phyloP scores from a whole-genome alignment of 2,797 vertebrate species.

The Margarornis squamiger region DNA sequence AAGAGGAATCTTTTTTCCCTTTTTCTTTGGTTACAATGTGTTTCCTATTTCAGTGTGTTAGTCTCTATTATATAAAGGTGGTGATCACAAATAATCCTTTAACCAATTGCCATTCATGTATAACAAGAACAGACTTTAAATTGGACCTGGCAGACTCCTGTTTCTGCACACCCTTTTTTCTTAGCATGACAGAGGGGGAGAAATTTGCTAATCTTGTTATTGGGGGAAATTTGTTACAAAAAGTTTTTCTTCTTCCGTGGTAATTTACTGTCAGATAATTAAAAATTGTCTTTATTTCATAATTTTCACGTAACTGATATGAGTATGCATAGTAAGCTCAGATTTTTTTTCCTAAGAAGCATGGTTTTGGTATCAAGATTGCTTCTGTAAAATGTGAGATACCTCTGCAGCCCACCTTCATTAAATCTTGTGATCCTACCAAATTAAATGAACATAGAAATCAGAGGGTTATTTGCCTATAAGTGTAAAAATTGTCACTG shows the following conservation, averaged over 20 bases:
- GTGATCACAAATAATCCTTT: neutral
- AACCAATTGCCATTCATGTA: neutral
- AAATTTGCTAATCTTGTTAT: neutral
- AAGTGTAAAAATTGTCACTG: neutral
- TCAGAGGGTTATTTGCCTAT: neutral
- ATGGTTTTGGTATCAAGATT: constrained; percentile 3
- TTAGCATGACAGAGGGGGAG: neutral
- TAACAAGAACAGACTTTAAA: neutral
- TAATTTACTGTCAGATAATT: neutral
- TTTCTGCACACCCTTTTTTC: neutral
- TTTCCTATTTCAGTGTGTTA: neutral
- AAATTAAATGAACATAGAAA: neutral
- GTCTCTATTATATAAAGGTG: neutral
- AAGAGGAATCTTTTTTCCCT: neutral
- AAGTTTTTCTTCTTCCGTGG: neutral
- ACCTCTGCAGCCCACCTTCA: constrained; percentile 1
- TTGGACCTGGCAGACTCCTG: neutral
- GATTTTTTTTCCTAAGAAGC: neutral
- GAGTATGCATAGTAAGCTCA: neutral
- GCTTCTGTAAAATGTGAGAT: neutral
- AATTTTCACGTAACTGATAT: neutral
- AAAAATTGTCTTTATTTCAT: neutral
- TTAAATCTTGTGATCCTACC: neutral
- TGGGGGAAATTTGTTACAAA: neutral
- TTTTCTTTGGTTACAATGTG: neutral